Conservation (phyloP, 2,888 invertebrate genomes). For the Lycia hirtaria region DNA sequence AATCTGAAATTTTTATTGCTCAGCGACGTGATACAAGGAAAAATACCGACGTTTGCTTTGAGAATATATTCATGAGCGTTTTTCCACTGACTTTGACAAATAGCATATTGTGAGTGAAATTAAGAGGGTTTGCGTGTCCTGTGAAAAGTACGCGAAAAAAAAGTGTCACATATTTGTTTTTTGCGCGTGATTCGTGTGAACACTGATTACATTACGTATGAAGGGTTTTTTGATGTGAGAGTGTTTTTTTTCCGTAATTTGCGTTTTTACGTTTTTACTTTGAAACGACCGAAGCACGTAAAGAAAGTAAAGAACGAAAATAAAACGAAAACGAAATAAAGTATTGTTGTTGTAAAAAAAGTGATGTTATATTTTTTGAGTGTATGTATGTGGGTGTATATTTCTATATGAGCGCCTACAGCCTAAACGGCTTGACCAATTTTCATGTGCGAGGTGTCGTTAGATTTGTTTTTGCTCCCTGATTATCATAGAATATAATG, state of each 20-base stretch:
- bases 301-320: too few species aligned
- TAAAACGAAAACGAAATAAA: too few species aligned
- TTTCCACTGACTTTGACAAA: conserved; percentile 42
- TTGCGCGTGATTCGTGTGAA: neutral
- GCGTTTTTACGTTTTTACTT: too few species aligned
- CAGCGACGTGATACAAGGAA: conserved; percentile 27
- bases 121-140: conserved; percentile 43
- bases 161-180: conserved; percentile 12
- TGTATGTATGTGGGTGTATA: too few species aligned
- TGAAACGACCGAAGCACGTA: too few species aligned
- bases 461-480: too few species aligned
- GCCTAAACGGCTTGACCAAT: too few species aligned
- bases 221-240: neutral
- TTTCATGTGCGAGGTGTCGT: too few species aligned
- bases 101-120: conserved; percentile 40
- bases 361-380: too few species aligned
- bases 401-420: too few species aligned
- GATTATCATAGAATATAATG: too few species aligned
- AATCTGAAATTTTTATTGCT: conserved; percentile 39
- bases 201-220: conserved; percentile 11
- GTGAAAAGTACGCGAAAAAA: conserved; percentile 3
- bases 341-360: too few species aligned
- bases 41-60: conserved; percentile 24
- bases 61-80: conserved; percentile 31
- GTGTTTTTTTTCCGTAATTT: neutral